Base-by-base conservation (phyloP, 35 echinoderm and acorn worm species). In the Heliocidaris erythrogramma region DNA sequence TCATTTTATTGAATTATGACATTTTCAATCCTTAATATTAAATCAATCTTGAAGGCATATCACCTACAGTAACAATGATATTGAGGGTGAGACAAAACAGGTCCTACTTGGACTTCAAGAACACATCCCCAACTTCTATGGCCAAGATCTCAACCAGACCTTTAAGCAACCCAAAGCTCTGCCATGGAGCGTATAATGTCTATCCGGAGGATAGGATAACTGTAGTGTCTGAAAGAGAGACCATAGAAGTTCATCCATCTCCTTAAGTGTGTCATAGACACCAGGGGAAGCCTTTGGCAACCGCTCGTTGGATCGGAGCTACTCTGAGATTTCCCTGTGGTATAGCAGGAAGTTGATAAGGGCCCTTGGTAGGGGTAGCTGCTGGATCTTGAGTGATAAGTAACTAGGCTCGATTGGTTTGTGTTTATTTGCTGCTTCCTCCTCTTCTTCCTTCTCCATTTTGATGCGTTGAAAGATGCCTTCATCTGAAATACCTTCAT, bases 321-420 rank as follows among this genome's bases (percentile, higher is more conserved):
- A 32, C 30, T 89, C 31, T 47, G 87, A 96, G 42, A 96, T 94
- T 86, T 97, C 92, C 12, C 98, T 88, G 93, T 97, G 85, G 50
- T 96, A 99, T 14, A 99, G 96, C 30, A 99, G 94, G 85, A 96
- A 97, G 7, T 96, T 94, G 59, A 99, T 88, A 32, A 99, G 65
- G 0, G 97, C 96, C 85, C 65, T 95, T 8, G 98, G 98, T 7
- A 99, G 84, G 47, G 98, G 98, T 42, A 99, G 94, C 90, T 95
- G 30, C 35, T 96, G 50, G 13, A 99, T 97, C 93, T 96, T 97
- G 91, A 95, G 94, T 49, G 96, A 78, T n/a, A 99, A 60, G 85
- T 97, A 95, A 94, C 96, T 99, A 85, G 95, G 97, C 85, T 97
- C 96, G 6, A 86, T 30, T 9, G 94, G 95, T 78, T 88, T 88